A percentile compares a stretch with the other conserved stretches of the same genome.
phyloP scores from a whole-genome alignment of 2,888 invertebrate species.

The Steinernema hermaphroditum region DNA sequence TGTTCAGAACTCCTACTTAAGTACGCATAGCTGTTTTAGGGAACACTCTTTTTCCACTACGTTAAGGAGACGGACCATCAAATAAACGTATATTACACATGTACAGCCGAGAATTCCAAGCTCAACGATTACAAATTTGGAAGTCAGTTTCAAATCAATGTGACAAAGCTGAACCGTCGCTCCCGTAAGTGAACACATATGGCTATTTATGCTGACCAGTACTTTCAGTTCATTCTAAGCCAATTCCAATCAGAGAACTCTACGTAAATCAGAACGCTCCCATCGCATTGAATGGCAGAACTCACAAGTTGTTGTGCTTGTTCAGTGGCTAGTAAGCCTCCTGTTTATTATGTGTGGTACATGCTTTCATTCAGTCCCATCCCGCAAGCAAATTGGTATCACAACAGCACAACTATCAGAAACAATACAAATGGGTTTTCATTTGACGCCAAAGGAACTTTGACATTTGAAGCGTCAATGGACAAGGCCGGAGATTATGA shows the following conservation, averaged over 20 bases:
- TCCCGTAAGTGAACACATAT: background rate
- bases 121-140: slow-evolving; percentile 67
- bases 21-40: slow-evolving; percentile 52
- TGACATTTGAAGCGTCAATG: slow-evolving; percentile 79
- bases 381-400: slow-evolving; percentile 64
- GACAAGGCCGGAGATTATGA: slow-evolving; percentile 89
- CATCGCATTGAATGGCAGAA: slow-evolving; percentile 61
- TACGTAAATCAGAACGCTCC: slow-evolving; percentile 65
- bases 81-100: slow-evolving; percentile 62
- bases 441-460: slow-evolving; percentile 31
- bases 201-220: background rate
- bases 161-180: background rate
- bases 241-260: slow-evolving; percentile 49
- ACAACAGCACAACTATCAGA: slow-evolving; percentile 62
- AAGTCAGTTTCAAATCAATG: slow-evolving; percentile 50
- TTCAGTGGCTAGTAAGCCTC: slow-evolving; percentile 69
- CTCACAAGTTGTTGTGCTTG: slow-evolving; percentile 69
- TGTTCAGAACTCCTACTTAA: slow-evolving; percentile 11
- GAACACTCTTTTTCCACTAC: slow-evolving; percentile 66
- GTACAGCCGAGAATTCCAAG: slow-evolving; percentile 65
- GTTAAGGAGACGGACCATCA: slow-evolving; percentile 64
- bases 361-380: too few species aligned
- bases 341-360: too few species aligned
- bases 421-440: slow-evolving; percentile 44
- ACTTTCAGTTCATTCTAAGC: slow-evolving; percentile 20